Base-by-base conservation (phyloP, 2,888 invertebrate species). In the Dryobotodes eremita region DNA sequence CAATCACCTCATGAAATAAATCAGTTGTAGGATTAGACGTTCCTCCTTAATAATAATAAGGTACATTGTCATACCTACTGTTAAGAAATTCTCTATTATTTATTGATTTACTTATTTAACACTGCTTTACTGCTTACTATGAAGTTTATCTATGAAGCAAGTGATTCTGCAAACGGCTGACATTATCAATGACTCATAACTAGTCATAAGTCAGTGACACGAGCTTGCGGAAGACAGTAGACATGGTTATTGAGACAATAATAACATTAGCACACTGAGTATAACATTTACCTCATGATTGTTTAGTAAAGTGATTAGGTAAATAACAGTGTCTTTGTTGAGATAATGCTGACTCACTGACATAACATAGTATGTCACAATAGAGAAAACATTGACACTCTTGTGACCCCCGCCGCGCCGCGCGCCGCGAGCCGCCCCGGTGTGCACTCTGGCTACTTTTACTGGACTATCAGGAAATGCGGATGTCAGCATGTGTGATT, bases 291-390 rank as follows among this genome's bases (percentile, higher is more conserved):
- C 70, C 10, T 65, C 46, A 61, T 20, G 59, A 53, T 53, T 80
- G 65, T 74, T 70, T 59, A 48, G 8, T 70, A 8, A 26, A 20
- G 26, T 53, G 23, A 66, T 53, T 31, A 66, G 36, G 50, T 53
- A 65, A 46, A 64, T 48, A 70, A 31, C 2, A 42, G 13, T 26
- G 65, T 66, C 31, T 79, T 71, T 83, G 83, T 83, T 48, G 36
- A 48, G 53, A 42, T 61, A n/a, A 15, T 42, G 23, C 71, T 74
- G 79, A 83, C 15, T 78, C 73, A 83, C 70, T 71, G 55, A 26
- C 53, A 69, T 46, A 46, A 68, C 59, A 53, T 7, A 53, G 6
- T 55, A 23, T 71, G 46, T 65, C 68, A 65, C 81, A 75, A 80
- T 57, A 57, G 23, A 61, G 36, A 8, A 31, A 36, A 61, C 64